A percentile compares a stretch with the other conserved stretches of the same genome.
phyloP scores from a whole-genome alignment of 2,888 invertebrate species.

The Teleiodes luculella region DNA sequence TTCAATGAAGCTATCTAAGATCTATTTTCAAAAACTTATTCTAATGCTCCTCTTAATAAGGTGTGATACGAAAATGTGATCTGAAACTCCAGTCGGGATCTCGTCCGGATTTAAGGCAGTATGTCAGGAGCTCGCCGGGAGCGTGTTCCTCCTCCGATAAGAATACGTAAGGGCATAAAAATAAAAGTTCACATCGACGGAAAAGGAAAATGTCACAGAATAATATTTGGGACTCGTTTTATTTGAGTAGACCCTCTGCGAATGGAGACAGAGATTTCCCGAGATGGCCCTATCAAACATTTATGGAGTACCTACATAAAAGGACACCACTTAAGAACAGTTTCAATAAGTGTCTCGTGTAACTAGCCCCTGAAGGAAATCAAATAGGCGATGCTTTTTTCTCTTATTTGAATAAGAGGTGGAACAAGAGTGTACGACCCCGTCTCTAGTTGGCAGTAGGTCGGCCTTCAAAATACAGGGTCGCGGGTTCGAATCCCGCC shows the following conservation, averaged over 20 bases:
- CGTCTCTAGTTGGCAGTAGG: too few relatives aligned
- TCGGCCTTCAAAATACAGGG: too few relatives aligned
- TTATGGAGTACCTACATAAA: conserved; percentile 78
- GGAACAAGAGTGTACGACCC: neutral
- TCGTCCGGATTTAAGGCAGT: conserved; percentile 67
- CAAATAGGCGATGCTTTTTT: conserved; percentile 10
- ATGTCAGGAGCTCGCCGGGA: conserved; percentile 67
- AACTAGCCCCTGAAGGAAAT: conserved; percentile 44
- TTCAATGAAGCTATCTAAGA: neutral
- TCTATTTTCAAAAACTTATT: neutral
- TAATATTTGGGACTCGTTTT: conserved; percentile 78
- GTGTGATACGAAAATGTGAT: conserved; percentile 45
- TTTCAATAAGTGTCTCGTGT: conserved; percentile 73
- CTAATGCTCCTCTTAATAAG: conserved; percentile 2
- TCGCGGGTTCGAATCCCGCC: too few relatives aligned
- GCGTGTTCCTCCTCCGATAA: conserved; percentile 74
- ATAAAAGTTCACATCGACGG: conserved; percentile 77
- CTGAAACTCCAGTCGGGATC: conserved; percentile 42
- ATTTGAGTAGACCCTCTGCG: conserved; percentile 76
- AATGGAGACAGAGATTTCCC: conserved; percentile 77
- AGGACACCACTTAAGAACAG: conserved; percentile 76
- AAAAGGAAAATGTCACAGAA: conserved; percentile 74
- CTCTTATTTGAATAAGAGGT: neutral
- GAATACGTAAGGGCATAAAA: conserved; percentile 77
- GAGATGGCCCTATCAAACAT: conserved; percentile 78